These are phyloP conservation scores for Salvelinus sp. DNA, from an alignment of 2,113 vertebrate species.

Conservation along the genomic window DNA sequence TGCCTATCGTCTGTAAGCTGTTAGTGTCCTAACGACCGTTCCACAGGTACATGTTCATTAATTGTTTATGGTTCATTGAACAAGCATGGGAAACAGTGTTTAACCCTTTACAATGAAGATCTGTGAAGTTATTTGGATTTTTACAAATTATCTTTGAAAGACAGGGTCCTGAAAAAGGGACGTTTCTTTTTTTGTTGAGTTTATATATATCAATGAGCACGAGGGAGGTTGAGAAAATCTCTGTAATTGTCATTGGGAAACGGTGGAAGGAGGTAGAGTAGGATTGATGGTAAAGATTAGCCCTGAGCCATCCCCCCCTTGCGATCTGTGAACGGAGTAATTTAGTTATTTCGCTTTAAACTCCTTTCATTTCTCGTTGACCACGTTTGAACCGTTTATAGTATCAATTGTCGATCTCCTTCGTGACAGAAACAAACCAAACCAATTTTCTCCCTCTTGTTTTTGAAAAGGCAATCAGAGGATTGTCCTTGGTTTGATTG, in stretches of 20 bases:
- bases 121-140: too few relatives aligned
- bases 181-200: too few relatives aligned
- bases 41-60: too few relatives aligned
- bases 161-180: too few relatives aligned
- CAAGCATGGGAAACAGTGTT: too few relatives aligned
- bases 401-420: constrained; percentile 56
- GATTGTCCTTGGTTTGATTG: constrained; percentile 68
- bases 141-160: too few relatives aligned
- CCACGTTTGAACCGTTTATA: constrained; percentile 63
- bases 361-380: constrained; percentile 52
- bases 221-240: constrained; percentile 36
- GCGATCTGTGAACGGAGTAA: constrained; percentile 44
- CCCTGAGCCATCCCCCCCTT: constrained; percentile 25
- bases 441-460: constrained; percentile 61
- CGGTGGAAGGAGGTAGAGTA: constrained; percentile 33
- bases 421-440: constrained; percentile 65
- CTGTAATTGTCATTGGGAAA: constrained; percentile 42
- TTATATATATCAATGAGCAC: too few relatives aligned
- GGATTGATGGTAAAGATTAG: constrained; percentile 49
- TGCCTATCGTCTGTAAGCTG: too few relatives aligned
- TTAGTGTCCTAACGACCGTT: too few relatives aligned
- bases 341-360: constrained; percentile 64
- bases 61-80: too few relatives aligned
- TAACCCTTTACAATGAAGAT: too few relatives aligned
- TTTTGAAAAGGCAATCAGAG: constrained; percentile 68